Percentiles rank a stretch among this genome's conserved stretches.
Conservation (phyloP, 2,797 vertebrate genomes). For the Brachyalestes nurse region DNA sequence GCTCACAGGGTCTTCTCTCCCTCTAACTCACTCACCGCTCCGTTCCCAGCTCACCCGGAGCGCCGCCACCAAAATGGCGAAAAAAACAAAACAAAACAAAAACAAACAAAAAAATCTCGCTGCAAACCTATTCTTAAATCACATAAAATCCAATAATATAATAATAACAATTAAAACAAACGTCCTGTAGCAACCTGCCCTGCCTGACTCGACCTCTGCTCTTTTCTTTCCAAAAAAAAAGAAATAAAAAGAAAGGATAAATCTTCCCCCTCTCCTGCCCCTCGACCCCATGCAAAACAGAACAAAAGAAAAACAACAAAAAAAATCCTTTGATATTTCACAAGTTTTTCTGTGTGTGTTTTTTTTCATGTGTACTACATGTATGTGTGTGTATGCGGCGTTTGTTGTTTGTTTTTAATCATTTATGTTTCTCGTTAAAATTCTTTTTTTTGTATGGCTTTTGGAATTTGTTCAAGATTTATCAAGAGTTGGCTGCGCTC, state of each 20-base stretch:
- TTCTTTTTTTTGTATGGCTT: conserved; percentile 79
- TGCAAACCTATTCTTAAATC: conserved; percentile 79
- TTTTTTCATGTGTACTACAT: conserved; percentile 43
- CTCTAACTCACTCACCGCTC: conserved; percentile 64
- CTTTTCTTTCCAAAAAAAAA: conserved; percentile 62
- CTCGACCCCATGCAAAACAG: conserved; percentile 81
- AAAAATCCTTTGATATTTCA: conserved; percentile 77
- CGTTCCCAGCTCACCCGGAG: conserved; percentile 12
- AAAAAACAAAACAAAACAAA: conserved; percentile 72
- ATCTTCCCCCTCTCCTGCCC: conserved; percentile 65
- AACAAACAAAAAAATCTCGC: conserved; percentile 72
- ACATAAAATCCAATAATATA: conserved; percentile 77
- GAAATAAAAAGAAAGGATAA: conserved; percentile 57
- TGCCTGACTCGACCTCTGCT: conserved; percentile 57
- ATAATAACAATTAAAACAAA: conserved; percentile 80
- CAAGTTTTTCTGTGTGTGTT: conserved; percentile 74
- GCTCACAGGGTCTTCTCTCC: conserved; percentile 41
- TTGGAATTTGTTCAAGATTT: conserved; percentile 87
- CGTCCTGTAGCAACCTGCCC: conserved; percentile 76
- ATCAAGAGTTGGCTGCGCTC: conserved; percentile 93
- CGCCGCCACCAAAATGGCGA: conserved; percentile 53
- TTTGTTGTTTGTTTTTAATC: conserved; percentile 57
- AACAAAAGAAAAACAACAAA: conserved; percentile 69
- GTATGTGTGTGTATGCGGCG: conserved; percentile 46
- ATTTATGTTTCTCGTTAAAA: conserved; percentile 77